These are phyloP conservation scores for Holacanthella duospinosa DNA, from an alignment of 2,888 invertebrate species.

Conservation along the genomic window DNA sequence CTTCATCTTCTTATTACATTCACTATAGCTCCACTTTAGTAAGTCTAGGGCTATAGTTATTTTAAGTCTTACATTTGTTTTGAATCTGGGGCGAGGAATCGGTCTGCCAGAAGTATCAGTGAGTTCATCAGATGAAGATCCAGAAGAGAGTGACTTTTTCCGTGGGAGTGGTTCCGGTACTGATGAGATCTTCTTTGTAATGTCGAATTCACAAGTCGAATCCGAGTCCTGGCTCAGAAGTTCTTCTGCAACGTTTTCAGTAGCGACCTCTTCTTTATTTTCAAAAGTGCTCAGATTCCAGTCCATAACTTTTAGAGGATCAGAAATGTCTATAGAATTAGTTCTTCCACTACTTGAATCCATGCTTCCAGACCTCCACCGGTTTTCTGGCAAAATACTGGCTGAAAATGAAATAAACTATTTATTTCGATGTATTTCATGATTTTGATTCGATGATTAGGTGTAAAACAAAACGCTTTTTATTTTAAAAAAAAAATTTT, in stretches of 20 bases:
- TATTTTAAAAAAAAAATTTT: no score
- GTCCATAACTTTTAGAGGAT: background rate
- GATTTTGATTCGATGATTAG: no score
- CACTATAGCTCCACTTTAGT: no score
- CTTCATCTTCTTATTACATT: no score
- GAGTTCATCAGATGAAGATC: conserved; percentile 29
- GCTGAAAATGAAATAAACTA: background rate
- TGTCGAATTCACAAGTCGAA: no score
- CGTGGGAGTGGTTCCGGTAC: conserved; percentile 58
- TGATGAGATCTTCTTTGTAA: conserved; percentile 37
- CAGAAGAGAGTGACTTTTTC: conserved; percentile 50
- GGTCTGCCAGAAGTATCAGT: conserved; percentile 25
- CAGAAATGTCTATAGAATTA: no score
- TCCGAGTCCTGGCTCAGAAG: conserved; percentile 12
- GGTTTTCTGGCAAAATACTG: background rate
- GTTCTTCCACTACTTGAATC: background rate
- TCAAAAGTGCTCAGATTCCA: background rate
- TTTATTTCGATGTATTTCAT: background rate
- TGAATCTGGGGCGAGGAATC: conserved; percentile 30
- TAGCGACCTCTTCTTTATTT: background rate
- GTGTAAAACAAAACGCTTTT: no score
- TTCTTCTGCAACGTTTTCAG: background rate
- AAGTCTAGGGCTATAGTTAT: no score
- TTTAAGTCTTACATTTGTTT: conserved; percentile 30
- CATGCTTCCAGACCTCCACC: background rate